Evolutionary conservation across 2,888 invertebrate genomes (phyloP), one percentile per base, ranked within the genome.

Genomic region (Lampropteryx suffumata): DNA sequence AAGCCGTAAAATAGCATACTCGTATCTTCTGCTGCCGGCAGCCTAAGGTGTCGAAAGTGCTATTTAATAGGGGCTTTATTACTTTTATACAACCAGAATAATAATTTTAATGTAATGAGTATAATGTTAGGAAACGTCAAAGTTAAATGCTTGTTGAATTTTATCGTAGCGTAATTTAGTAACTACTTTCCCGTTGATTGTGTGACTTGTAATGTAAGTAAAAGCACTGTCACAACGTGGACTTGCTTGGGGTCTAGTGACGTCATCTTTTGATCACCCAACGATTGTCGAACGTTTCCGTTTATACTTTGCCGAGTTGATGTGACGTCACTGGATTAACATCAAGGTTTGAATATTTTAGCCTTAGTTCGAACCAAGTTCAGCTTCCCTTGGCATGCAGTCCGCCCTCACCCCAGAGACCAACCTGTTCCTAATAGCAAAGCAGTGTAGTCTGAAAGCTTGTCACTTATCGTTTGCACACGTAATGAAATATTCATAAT

Each of bases 1-100:
- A 50, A 49, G 62, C 63, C 79, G 76, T 86, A 87, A 88, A 52
- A 85, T 85, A 82, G 75, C 58, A 59, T 32, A 17, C 40, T 34
- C 55, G 72, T 82, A 82, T 79, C 74, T 73, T 64, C 53, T 68
- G 69, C 73, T 39, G 10, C 34, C 9, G 71, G 81, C 79, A 80
- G 81, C 78, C 64, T 40, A 64, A 80, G 80, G 83, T 82, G 83
- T 78, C 71, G 79, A 81, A 82, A 84, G 71, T 78, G 70, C 71
- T 61, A 73, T 79, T 81, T 80, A 78, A 83, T 78, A 65, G 65
- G 57, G 51, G 62, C 74, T 83, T 83, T 81, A 83, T 79, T 75
- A 75, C 71, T 62, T 67, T 69, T 59, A 42, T 47, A 65, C 65
- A 71, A 71, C 76, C 79, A 76, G 79, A 76, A 78, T 76, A 71